Evolutionary conservation across 2,888 invertebrate genomes (phyloP), one percentile per base, ranked within the genome.

Genomic region (Latrodectus elegans): DNA sequence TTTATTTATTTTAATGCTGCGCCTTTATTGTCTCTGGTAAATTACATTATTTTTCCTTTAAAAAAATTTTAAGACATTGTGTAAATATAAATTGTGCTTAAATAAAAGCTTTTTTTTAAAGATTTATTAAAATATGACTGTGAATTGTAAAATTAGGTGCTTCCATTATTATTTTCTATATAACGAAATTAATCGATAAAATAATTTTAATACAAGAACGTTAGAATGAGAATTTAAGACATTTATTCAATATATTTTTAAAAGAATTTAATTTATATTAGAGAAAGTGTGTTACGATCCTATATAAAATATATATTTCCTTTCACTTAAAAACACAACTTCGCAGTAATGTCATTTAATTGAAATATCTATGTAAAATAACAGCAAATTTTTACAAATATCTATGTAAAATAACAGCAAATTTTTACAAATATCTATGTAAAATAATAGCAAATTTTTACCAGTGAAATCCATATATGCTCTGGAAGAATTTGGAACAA

Each of bases 401-500:
- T n/a, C n/a, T n/a, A n/a, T n/a, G n/a, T 26, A 2, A 15, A 12
- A 22, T 17, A 1, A 64, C 8, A 60, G n/a, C 2, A 51, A 53
- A 67, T 9, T 2, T 8, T 80, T 81, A 84, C 88, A 17, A 11
- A 17, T 14, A 9, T 26, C 8, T 22, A 10, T 8, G 38, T 26
- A 2, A 15, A 12, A 22, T 17, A 1, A 64, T 11, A 60, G n/a
- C 2, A 51, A 53, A 67, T 9, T 2, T 8, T 80, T 81, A 84
- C 88, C 88, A 11, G 88, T 81, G 11, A 84, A 93, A 90, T 94
- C 94, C 0, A 96, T 92, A 72, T 94, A 93, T n/a, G 94, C 93
- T n/a, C 94, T 92, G 49, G 94, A 95, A 0, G 96, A 95, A 8
- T 94, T 95, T 0, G 94, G 92, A 4, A 96, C 94, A 0, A 94